Evolutionary conservation across 2,888 invertebrate genomes (phyloP).

Genomic region (Rhagium mordax): DNA sequence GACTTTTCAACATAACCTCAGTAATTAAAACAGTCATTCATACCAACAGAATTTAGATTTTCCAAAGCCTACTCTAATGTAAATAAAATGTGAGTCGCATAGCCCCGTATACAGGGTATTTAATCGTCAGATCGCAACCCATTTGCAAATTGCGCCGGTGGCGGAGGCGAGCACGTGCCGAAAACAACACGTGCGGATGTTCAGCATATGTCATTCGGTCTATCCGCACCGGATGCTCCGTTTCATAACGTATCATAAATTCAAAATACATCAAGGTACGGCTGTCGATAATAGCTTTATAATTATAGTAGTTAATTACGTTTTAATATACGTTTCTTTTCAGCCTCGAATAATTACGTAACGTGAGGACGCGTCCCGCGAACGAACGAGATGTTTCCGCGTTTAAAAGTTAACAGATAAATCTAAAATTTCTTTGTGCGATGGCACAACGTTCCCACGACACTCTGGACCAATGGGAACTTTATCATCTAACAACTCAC

Average conservation of each 20-base stretch:
- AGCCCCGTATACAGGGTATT: too few relatives aligned
- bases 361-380: background rate
- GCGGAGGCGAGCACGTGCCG: background rate
- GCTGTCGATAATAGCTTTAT: background rate
- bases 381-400: background rate
- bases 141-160: too few relatives aligned
- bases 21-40: too few relatives aligned
- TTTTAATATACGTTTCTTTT: constrained; percentile 5
- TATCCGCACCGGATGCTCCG: background rate
- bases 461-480: constrained; percentile 48
- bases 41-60: too few relatives aligned
- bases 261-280: too few relatives aligned
- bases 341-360: constrained; percentile 19
- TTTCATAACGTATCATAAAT: too few relatives aligned
- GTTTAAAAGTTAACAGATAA: constrained; percentile 47
- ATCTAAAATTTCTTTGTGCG: constrained; percentile 56
- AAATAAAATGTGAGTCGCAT: too few relatives aligned
- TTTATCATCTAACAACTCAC: background rate
- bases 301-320: constrained; percentile 3
- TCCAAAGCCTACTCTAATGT: too few relatives aligned
- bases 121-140: too few relatives aligned
- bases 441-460: constrained; percentile 54
- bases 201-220: too few relatives aligned
- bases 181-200: too few relatives aligned
- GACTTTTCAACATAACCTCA: too few relatives aligned